Evolutionary conservation across 1,140 invertebrate genomes (phyloP), one percentile per base, ranked within the genome.

Genomic region (Temnothorax longispinosus): DNA sequence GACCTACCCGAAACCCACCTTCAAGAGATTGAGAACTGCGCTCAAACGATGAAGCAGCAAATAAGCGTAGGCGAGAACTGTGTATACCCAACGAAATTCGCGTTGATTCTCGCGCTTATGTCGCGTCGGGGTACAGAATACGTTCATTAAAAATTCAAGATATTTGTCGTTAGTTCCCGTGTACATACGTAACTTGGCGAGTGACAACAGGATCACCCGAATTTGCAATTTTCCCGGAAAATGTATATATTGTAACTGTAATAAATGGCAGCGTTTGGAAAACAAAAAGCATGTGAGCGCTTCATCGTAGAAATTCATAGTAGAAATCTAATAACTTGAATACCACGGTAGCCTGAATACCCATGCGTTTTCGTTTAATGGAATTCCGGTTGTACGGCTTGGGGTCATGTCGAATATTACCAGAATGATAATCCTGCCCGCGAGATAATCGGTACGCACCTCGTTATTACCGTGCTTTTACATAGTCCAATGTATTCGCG

Each of bases 1-100:
- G 71, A 89, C 15, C 11, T 86, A 89, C 21, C 75, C 82, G 4
- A 87, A 41, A 62, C 76, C 54, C 71, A 7, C 3, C 3, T 54
- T 74, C 8, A 47, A 27, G 38, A 38, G 47, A 56, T 1, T 18
- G 54, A 21, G 0, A 60, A 84, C 62, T 3, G 62, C 72, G 13
- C 67, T 56, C n/a, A 38, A 54, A 54, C 54, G 8, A 8, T 64
- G 7, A 64, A n/a, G n/a, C 65, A 32, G 50, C 41, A 35, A 41
- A 41, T 27, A 3, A 7, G 10, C n/a, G 13, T 6, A 60, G 10
- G 7, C 27, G 32, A 8, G 15, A 0, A 47, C 3, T 7, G 11
- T 64, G 2, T 15, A 50, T 13, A 3, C 35, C 2, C 5, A 0
- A 21, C 21, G 21, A 76, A 60, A 60, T n/a, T 2, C 32, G 8